Base-by-base conservation (phyloP, 2,797 vertebrate genomes). In the Naso thynnoides region DNA sequence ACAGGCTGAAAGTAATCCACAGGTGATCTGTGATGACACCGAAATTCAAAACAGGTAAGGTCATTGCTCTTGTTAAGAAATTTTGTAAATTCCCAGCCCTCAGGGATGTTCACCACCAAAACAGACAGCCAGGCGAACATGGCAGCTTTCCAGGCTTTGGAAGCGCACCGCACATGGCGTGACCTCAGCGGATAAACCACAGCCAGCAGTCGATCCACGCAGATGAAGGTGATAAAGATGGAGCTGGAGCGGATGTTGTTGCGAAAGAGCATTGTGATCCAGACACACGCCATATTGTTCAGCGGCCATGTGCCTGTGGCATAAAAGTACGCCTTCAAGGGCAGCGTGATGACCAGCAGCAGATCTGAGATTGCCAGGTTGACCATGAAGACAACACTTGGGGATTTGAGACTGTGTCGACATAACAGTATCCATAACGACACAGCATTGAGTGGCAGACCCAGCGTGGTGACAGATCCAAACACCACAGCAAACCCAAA, bases 141-240 rank as follows among this genome's bases (percentile, higher is more conserved):
- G 0, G 59, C 81, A 8, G 80, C 87, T 71, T 71, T 91, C 19
- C 56, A 67, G 24, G 92, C 87, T 0, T 83, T 85, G n/a, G 76
- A 45, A 0, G 11, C 0, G 0, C 74, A 91, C 11, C 93, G 79
- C 21, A 92, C 19, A 7, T 63, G 75, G 0, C 90, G 83, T 0
- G 91, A 88, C 63, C 83, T 85, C 58, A 94, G 60, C 16, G 92
- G 93, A 31, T 86, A 92, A n/a, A 92, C 92, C 60, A 94, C 84
- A 9, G 93, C 93, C 54, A 94, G 69, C 38, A 94, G 78, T 31
- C 92, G 83, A 79, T 93, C 91, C 52, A 92, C n/a, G 16, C 90
- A 83, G 73, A 93, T 92, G 59, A 91, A 85, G 70, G 93, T 93
- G 79, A 94, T 93, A 79, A 94, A 93, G 67, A 91, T 60, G n/a